phyloP scores from a whole-genome alignment of 2,888 invertebrate species.

The Stenchaetothrips biformis region DNA sequence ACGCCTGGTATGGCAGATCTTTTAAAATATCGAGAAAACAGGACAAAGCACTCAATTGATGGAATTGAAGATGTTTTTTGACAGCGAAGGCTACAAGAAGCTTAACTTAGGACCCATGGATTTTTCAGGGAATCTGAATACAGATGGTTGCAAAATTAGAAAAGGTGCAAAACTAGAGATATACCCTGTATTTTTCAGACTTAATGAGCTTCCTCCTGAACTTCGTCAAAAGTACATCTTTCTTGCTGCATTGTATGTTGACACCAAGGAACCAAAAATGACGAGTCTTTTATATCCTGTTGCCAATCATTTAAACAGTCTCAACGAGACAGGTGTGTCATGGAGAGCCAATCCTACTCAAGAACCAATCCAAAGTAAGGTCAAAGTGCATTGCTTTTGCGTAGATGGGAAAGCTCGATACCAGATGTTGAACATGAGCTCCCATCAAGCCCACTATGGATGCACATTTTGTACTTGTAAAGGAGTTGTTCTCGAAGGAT shows the following conservation, averaged over 20 bases:
- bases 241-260: not conserved
- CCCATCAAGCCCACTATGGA: not conserved
- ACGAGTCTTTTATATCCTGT: not conserved
- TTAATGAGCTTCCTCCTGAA: not conserved
- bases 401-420: not conserved
- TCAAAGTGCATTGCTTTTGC: not conserved
- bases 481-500: not conserved
- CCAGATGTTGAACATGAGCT: not conserved
- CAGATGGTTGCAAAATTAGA: not conserved
- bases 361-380: not conserved
- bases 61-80: not conserved
- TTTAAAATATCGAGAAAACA: not conserved
- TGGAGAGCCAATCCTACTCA: too few relatives aligned
- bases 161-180: not conserved
- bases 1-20: not conserved
- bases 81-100: not conserved
- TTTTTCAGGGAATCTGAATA: not conserved
- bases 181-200: not conserved
- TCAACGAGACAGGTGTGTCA: not conserved
- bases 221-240: not conserved
- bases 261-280: not conserved
- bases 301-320: not conserved
- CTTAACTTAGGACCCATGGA: not conserved
- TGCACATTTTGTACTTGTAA: not conserved
- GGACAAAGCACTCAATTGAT: not conserved